Percentiles rank a stretch among this genome's conserved stretches.
phyloP scores from a whole-genome alignment of 2,113 vertebrate genomes.

The Vulpes lagopus region DNA sequence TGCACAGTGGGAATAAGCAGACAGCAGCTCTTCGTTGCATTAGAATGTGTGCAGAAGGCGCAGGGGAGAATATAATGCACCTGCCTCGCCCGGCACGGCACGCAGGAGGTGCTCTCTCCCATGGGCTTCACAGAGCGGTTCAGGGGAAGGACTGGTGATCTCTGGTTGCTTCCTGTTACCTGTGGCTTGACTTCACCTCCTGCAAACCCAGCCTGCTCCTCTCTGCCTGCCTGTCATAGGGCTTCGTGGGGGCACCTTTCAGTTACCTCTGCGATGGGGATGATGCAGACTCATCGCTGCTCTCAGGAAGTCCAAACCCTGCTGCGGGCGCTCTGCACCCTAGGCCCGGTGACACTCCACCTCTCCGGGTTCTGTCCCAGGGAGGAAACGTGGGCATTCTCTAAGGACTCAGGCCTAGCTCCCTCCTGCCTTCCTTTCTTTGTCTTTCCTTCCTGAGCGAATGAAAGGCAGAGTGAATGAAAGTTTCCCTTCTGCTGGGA shows the following conservation, averaged over 20 bases:
- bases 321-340: constrained; percentile 62
- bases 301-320: constrained; percentile 65
- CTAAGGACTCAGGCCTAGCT: constrained; percentile 77
- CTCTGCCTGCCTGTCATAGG: not conserved
- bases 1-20: not conserved
- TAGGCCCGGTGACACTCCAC: constrained; percentile 47
- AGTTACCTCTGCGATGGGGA: not conserved
- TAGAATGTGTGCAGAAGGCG: accelerated
- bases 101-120: not conserved
- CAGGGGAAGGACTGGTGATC: not conserved
- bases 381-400: constrained; percentile 76
- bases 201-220: not conserved
- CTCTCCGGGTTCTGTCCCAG: constrained; percentile 67
- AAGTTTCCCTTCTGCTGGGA: constrained; percentile 83
- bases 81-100: accelerated
- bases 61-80: not conserved
- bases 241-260: not conserved
- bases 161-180: not conserved
- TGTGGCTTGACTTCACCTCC: not conserved
- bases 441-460: constrained; percentile 74
- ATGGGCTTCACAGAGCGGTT: not conserved
- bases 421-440: constrained; percentile 75
- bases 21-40: not conserved
- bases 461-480: constrained; percentile 77
- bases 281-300: not conserved